Base-by-base conservation (phyloP, 2,113 vertebrate species). In the Calyptommatus sinebrachiatus region DNA sequence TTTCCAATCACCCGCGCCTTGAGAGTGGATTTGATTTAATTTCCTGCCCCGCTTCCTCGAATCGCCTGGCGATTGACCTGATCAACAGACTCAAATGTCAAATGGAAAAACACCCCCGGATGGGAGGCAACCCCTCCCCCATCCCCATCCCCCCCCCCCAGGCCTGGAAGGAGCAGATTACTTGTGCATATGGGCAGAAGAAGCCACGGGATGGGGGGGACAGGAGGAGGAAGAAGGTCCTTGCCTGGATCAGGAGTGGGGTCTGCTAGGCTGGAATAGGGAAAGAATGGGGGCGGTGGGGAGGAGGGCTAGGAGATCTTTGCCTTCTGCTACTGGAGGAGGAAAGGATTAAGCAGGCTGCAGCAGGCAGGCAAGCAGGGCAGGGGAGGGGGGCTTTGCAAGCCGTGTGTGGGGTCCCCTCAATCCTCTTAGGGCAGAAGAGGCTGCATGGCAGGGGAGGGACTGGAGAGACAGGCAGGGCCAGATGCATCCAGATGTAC, bases 21-120 rank as follows among this genome's bases (percentile, higher is more conserved):
- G 14, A 14, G 66, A 45, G 48, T 26, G 28, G 63, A 4, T 67
- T 73, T 35, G 78, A 26, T 60, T 80, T 20, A 35, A 46, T 81
- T 68, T 7, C 72, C 50, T 61, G 46, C 79, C 35, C 50, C 28
- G 29, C 24, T 22, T 66, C 57, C 41, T 79, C 46, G 71, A 35
- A 57, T 73, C 57, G 57, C 57, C 66, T n/a, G 12, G 71, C 78
- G 12, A 28, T 57, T 60, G 79, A 81, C 65, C 45, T n/a, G n/a
- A 75, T 74, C 35, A 21, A 45, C 31, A 45, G 73, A 69, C 31
- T 48, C 72, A 78, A 78, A 78, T 74, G 71, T 83, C 81, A 83
- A 62, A 68, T 68, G 71, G 76, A 57, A 66, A 60, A 73, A 63
- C 76, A 67, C 63, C 12, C 53, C 63, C 29, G 29, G 46, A 66